Conservation (phyloP, 1,140 invertebrate species). For the Dermatophagoides farinae region DNA sequence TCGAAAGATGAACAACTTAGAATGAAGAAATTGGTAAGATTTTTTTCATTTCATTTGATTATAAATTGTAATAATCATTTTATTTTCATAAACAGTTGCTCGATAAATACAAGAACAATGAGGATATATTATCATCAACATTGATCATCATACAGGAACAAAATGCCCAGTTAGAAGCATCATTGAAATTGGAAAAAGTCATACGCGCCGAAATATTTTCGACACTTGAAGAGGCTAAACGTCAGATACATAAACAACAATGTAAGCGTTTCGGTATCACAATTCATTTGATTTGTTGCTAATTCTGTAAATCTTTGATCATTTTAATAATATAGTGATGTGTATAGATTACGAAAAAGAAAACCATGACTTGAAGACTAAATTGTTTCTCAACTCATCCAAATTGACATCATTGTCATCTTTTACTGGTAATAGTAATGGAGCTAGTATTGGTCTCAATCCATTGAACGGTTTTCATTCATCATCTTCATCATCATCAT, state of each 20-base stretch:
- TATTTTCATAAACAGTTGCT: slow-evolving; percentile 23
- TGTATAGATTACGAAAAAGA: slow-evolving; percentile 65
- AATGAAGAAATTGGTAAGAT: slow-evolving; percentile 31
- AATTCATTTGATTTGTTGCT: background rate
- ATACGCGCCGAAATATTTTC: slow-evolving; percentile 90
- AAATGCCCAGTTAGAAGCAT: slow-evolving; percentile 68
- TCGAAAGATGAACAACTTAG: slow-evolving; percentile 44
- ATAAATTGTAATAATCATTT: slow-evolving; percentile 1
- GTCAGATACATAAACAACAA: slow-evolving; percentile 74
- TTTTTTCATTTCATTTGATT: slow-evolving; percentile 8
- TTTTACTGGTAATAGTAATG: slow-evolving; percentile 40
- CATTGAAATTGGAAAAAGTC: slow-evolving; percentile 77
- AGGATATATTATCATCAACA: slow-evolving; percentile 57
- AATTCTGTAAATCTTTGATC: slow-evolving; percentile 1
- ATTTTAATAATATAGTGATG: slow-evolving; percentile 34
- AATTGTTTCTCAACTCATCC: slow-evolving; percentile 37
- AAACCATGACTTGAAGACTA: slow-evolving; percentile 66
- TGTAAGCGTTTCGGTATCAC: slow-evolving; percentile 36
- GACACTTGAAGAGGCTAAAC: slow-evolving; percentile 77
- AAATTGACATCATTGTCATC: slow-evolving; percentile 57
- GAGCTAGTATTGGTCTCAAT: background rate
- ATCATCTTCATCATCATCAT: slow-evolving; percentile 16
- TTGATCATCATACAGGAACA: slow-evolving; percentile 62
- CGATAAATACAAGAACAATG: slow-evolving; percentile 42
- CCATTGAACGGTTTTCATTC: background rate